Percentiles rank a stretch among this genome's conserved stretches.
Conservation (phyloP, 2,797 vertebrate genomes). For the Sphaeramia orbicularis region DNA sequence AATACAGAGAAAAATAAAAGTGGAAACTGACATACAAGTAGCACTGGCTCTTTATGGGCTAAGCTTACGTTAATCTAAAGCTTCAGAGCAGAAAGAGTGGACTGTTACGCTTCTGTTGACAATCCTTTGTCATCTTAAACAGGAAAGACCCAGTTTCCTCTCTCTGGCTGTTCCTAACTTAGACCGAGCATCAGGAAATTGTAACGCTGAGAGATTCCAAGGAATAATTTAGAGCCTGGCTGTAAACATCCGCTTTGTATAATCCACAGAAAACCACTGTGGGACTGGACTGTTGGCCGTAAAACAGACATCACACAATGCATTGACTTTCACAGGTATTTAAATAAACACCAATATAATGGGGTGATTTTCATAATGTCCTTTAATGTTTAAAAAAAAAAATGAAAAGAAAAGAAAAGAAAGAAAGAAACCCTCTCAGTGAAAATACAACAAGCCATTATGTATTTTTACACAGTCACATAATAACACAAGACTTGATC, state of each 20-base stretch:
- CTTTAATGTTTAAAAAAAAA: conserved; percentile 32
- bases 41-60: no score
- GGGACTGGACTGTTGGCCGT: neutral
- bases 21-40: no score
- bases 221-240: conserved; percentile 56
- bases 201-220: conserved; percentile 62
- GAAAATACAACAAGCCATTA: no score
- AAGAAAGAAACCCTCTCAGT: no score
- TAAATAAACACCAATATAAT: conserved; percentile 6
- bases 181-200: conserved; percentile 75
- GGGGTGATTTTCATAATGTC: neutral
- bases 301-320: neutral
- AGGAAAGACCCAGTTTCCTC: conserved; percentile 79
- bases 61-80: neutral
- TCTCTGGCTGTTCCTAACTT: conserved; percentile 60
- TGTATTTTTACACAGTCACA: neutral
- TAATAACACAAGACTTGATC: neutral
- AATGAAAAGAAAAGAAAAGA: no score
- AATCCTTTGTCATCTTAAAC: conserved; percentile 64
- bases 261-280: conserved; percentile 35
- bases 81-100: neutral
- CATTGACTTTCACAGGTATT: neutral
- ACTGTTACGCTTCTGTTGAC: conserved; percentile 17
- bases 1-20: no score
- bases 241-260: conserved; percentile 68